phyloP scores from a whole-genome alignment of 2,888 invertebrate genomes.

The Thalpophila matura region DNA sequence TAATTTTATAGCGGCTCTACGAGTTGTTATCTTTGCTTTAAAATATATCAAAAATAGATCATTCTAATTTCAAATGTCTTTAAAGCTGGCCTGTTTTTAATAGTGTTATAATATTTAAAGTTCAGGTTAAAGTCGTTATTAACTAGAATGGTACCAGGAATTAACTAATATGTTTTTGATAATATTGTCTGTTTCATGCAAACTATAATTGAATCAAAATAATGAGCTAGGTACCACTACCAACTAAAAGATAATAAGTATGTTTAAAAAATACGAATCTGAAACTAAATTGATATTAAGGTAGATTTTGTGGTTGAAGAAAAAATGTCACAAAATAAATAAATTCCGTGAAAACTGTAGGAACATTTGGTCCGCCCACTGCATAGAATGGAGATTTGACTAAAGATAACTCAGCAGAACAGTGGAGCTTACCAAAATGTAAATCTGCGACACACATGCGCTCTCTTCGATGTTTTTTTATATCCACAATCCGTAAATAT shows the following conservation, averaged over 20 bases:
- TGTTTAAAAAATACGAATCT: neutral
- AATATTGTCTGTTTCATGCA: neutral
- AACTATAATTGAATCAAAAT: neutral
- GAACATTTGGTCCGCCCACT: conserved; percentile 38
- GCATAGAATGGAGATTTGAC: conserved; percentile 53
- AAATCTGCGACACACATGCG: conserved; percentile 79
- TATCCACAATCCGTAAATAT: conserved; percentile 72
- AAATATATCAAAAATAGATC: conserved; percentile 45
- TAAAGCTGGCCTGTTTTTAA: conserved; percentile 33
- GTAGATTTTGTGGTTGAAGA: neutral
- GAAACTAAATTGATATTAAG: neutral
- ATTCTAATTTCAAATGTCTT: conserved; percentile 43
- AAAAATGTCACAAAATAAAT: conserved; percentile 20
- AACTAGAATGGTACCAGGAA: neutral
- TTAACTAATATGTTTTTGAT: neutral
- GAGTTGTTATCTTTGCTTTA: conserved; percentile 36
- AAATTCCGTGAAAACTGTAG: conserved; percentile 1
- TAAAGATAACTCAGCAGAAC: conserved; percentile 50
- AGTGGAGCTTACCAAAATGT: conserved; percentile 42
- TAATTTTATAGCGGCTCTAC: conserved; percentile 49
- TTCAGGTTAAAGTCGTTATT: neutral
- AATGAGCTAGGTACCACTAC: too few relatives aligned
- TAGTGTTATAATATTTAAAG: conserved; percentile 14
- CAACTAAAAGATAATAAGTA: neutral
- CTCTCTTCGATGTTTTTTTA: conserved; percentile 69